phyloP scores from a whole-genome alignment of 2,113 vertebrate species.

The Phycodurus eques region DNA sequence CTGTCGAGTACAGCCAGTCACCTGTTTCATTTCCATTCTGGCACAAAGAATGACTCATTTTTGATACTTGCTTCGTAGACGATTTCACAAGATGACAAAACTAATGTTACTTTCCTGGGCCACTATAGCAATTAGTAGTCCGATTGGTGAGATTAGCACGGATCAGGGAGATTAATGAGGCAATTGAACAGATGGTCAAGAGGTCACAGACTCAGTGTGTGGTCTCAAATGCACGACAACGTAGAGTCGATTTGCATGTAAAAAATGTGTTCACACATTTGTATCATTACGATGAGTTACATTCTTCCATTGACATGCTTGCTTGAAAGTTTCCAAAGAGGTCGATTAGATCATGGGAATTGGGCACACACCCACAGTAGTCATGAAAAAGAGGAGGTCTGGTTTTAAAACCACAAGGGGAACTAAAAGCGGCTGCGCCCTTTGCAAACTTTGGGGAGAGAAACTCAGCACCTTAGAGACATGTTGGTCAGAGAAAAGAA shows the following conservation, averaged over 20 bases:
- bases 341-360: conserved; percentile 49
- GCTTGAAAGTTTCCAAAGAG: conserved; percentile 19
- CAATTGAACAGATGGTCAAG: conserved; percentile 20
- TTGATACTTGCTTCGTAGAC: neutral
- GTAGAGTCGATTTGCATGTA: neutral
- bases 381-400: neutral
- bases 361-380: conserved; percentile 5
- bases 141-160: conserved; percentile 34
- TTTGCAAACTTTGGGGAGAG: conserved; percentile 23
- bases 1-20: too few species aligned
- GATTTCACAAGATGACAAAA: neutral
- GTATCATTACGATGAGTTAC: neutral
- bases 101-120: neutral
- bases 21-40: too few species aligned
- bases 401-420: conserved; percentile 16
- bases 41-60: too few species aligned
- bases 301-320: neutral
- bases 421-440: neutral
- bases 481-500: conserved; percentile 20
- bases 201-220: conserved; percentile 8
- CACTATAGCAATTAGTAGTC: conserved; percentile 18
- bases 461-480: neutral
- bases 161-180: conserved; percentile 20
- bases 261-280: neutral
- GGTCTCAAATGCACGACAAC: neutral